Evolutionary conservation across 2,113 vertebrate genomes (phyloP).

Genomic region (Elaphurus davidianus): DNA sequence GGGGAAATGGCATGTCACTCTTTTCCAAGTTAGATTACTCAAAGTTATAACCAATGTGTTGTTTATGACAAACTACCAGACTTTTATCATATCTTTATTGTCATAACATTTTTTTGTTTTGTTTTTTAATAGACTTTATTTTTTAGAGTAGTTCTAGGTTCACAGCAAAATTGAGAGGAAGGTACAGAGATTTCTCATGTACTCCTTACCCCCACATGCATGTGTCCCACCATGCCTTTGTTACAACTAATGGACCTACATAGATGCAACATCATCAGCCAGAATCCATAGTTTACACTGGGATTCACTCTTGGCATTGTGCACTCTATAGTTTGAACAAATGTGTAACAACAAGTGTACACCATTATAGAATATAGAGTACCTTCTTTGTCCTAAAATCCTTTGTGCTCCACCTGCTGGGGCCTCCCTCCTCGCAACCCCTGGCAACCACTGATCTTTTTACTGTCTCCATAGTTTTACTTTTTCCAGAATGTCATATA

Average conservation of each 20-base stretch:
- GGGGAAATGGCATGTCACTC: background rate
- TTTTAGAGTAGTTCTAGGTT: background rate
- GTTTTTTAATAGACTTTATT: background rate
- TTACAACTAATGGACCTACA: background rate
- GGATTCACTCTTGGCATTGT: background rate
- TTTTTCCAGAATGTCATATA: background rate
- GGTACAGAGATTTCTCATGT: background rate
- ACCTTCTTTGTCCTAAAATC: background rate
- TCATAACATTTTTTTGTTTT: background rate
- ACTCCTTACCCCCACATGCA: background rate
- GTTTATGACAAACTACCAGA: background rate
- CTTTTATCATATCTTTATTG: background rate
- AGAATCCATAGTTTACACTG: background rate
- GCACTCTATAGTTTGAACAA: background rate
- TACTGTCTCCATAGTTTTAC: background rate
- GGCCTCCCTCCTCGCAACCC: background rate
- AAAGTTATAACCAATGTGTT: background rate
- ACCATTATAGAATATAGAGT: background rate
- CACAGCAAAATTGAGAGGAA: background rate
- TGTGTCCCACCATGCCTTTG: background rate
- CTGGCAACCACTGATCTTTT: background rate
- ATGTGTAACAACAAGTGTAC: background rate
- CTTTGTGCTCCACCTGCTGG: background rate
- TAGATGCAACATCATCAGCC: background rate
- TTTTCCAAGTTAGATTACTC: background rate